A percentile compares a stretch with the other conserved stretches of the same genome.
phyloP scores from a whole-genome alignment of 2,113 vertebrate species.

The Platysternon megacephalum region DNA sequence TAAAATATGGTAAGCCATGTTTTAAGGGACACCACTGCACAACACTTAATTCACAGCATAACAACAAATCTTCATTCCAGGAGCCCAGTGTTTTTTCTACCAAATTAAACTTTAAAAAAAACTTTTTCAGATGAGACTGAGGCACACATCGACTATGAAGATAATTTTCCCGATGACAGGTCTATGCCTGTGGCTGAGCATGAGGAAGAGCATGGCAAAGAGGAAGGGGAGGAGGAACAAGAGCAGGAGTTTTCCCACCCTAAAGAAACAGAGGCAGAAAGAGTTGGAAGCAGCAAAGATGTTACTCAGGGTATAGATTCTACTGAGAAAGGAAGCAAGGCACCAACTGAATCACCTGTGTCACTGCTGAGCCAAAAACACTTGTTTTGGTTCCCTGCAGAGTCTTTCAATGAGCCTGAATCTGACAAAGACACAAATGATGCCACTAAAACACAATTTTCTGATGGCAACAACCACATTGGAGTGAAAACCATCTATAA shows the following conservation, averaged over 20 bases:
- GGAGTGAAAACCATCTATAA: slow-evolving; percentile 67
- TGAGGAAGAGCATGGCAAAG: slow-evolving; percentile 66
- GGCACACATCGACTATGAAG: slow-evolving; percentile 92
- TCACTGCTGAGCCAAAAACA: slow-evolving; percentile 88
- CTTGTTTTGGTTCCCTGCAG: slow-evolving; percentile 89
- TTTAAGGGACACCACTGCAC: not conserved
- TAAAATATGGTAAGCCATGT: not conserved
- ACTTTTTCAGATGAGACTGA: slow-evolving; percentile 83
- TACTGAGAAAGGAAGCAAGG: slow-evolving; percentile 28
- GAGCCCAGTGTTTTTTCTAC: not conserved
- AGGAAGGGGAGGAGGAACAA: slow-evolving; percentile 25
- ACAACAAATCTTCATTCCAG: not conserved
- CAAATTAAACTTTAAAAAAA: rapidly evolving
- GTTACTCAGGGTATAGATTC: slow-evolving; percentile 39
- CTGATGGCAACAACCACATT: slow-evolving; percentile 73
- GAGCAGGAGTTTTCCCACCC: slow-evolving; percentile 61
- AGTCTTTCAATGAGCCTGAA: slow-evolving; percentile 80
- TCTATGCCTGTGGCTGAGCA: slow-evolving; percentile 72
- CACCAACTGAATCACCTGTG: slow-evolving; percentile 82
- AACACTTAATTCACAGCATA: not conserved
- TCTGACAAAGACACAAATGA: slow-evolving; percentile 62
- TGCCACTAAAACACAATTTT: slow-evolving; percentile 65
- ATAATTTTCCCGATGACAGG: slow-evolving; percentile 87
- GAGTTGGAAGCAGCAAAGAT: slow-evolving; percentile 32
- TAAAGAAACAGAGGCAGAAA: slow-evolving; percentile 36